Conservation (phyloP, 1,140 invertebrate genomes). For the Drosophila lacteicornis region DNA sequence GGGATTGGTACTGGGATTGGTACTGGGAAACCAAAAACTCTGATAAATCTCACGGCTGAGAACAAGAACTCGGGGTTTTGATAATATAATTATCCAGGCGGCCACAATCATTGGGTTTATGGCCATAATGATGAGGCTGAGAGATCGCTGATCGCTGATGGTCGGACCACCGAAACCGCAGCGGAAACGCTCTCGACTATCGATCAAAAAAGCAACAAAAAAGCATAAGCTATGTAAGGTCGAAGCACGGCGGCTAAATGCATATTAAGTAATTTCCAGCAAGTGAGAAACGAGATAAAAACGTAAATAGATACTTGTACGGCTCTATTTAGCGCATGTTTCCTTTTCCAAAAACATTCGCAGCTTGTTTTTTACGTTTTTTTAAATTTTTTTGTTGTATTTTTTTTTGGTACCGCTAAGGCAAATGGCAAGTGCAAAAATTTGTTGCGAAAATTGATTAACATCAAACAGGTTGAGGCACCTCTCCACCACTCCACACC, state of each 20-base stretch:
- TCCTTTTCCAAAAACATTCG: constrained; percentile 44
- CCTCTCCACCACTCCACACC: neutral
- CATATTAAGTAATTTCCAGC: constrained; percentile 74
- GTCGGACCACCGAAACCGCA: constrained; percentile 42
- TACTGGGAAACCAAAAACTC: neutral
- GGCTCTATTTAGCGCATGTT: constrained; percentile 45
- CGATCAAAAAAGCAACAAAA: constrained; percentile 18
- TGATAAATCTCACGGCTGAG: constrained; percentile 9
- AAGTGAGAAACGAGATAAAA: constrained; percentile 43
- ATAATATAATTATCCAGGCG: constrained; percentile 44
- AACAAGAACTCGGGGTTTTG: constrained; percentile 12
- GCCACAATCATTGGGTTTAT: constrained; percentile 39
- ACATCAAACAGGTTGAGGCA: constrained; percentile 72
- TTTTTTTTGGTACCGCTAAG: constrained; percentile 33
- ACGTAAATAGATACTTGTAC: constrained; percentile 47
- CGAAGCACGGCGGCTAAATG: constrained; percentile 70
- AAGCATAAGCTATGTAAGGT: constrained; percentile 60
- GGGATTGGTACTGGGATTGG: constrained; percentile 11
- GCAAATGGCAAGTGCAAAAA: constrained; percentile 80
- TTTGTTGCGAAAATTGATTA: constrained; percentile 82
- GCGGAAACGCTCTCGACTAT: constrained; percentile 49
- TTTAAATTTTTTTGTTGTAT: neutral
- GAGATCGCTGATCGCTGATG: constrained; percentile 19
- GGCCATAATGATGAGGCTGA: constrained; percentile 36
- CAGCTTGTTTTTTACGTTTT: constrained; percentile 50